Percentiles rank a stretch among this genome's conserved stretches.
Conservation (phyloP, 2,113 vertebrate species). For the Mugil cephalus region DNA sequence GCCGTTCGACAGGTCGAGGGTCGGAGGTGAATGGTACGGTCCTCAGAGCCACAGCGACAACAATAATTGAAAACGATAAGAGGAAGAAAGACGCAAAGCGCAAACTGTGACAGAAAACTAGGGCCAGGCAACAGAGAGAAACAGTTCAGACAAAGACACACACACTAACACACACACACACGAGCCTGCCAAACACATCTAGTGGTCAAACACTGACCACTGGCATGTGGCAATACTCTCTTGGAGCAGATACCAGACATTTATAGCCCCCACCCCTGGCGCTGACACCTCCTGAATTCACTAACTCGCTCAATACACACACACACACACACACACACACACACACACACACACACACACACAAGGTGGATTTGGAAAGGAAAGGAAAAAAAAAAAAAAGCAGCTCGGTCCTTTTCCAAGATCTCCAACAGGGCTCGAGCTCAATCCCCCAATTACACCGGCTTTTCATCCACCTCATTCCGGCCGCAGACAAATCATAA, state of each 20-base stretch:
- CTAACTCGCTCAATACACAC: constrained; percentile 12
- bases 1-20: background rate
- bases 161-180: constrained; percentile 19
- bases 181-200: constrained; percentile 8
- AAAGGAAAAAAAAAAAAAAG: constrained; percentile 27
- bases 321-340: background rate
- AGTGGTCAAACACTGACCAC: constrained; percentile 19
- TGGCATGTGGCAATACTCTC: constrained; percentile 23
- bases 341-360: background rate
- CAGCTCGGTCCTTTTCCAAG: constrained; percentile 53
- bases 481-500: constrained; percentile 81
- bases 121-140: constrained; percentile 2
- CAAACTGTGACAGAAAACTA: constrained; percentile 7
- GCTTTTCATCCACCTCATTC: constrained; percentile 79
- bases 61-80: too few species aligned
- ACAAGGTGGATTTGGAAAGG: background rate
- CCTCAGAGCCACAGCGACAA: too few species aligned
- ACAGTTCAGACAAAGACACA: background rate
- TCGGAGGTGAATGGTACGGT: too few species aligned
- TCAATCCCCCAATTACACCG: constrained; percentile 77
- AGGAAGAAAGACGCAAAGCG: too few species aligned
- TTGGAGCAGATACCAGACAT: constrained; percentile 7
- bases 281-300: constrained; percentile 14
- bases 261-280: constrained; percentile 27
- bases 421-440: constrained; percentile 59